Evolutionary conservation across 1,140 invertebrate species (phyloP).

Genomic region (Uloborus diversus): DNA sequence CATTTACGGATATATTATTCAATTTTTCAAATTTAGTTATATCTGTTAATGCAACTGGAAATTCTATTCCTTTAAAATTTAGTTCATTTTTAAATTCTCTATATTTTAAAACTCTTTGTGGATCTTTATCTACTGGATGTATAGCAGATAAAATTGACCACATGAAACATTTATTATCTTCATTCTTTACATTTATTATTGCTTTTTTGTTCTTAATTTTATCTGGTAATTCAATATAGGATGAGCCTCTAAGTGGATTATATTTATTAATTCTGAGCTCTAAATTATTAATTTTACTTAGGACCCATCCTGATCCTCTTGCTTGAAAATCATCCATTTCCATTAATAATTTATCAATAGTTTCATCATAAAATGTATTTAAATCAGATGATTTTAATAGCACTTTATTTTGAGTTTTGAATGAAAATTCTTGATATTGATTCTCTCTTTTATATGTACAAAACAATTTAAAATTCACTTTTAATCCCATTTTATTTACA

Average conservation of each 20-base stretch:
- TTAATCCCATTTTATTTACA: not conserved
- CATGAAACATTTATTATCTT: constrained; percentile 42
- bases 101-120: not conserved
- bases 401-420: constrained; percentile 15
- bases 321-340: constrained; percentile 13
- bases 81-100: constrained; percentile 5
- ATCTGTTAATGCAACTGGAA: not conserved
- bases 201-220: constrained; percentile 17
- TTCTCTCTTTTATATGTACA: constrained; percentile 4
- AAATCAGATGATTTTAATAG: constrained; percentile 13
- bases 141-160: constrained; percentile 28
- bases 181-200: constrained; percentile 40
- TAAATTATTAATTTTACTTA: not conserved
- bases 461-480: not conserved
- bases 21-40: constrained; percentile 16
- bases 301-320: not conserved
- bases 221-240: constrained; percentile 20
- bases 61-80: not conserved
- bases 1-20: constrained; percentile 35
- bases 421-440: not conserved
- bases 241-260: not conserved
- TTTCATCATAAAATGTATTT: not conserved
- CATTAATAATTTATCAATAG: constrained; percentile 3
- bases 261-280: constrained; percentile 36
- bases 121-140: not conserved